Base-by-base conservation (phyloP, 2,113 vertebrate genomes). In the Circaetus gallicus region DNA sequence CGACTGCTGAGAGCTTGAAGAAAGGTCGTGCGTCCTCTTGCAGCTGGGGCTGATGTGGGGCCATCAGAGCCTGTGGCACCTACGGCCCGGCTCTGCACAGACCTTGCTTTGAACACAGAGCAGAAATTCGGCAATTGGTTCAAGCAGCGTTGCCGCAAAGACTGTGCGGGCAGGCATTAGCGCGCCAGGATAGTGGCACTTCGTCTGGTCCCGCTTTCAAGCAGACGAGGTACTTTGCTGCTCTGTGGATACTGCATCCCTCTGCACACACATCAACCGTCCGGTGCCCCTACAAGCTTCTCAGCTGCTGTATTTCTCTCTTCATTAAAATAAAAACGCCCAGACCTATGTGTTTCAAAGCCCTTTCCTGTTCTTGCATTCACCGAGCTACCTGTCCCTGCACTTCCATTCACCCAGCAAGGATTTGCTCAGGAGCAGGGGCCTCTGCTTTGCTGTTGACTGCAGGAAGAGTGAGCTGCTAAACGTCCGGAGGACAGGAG, bases 191-290 rank as follows among this genome's bases (percentile, higher is more conserved):
- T 1, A 13, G 49, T 2, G 5, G 42, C 65, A 4, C 65, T 63
- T 9, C 34, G 4, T 16, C 69, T 31, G 17, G 10, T 36, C 63
- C 84, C 10, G 6, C 21, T 47, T n/a, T 20, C 25, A 11, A 38
- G 50, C 61, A 11, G 32, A 31, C 1, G 4, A 40, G 19, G 16
- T 8, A 3, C 59, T 56, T n/a, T 43, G 49, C n/a, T 53, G 43
- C 40, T 49, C 32, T 38, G 42, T 22, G 36, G 12, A 9, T 49
- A 15, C 43, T n/a, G 50, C 70, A 20, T 26, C 31, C 21, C 18
- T 15, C 8, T 0, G 0, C 25, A 7, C 25, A 4, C 4, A 2
- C 70, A 22, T 17, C 59, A 10, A 10, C 67, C 28, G 32, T 4
- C 72, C 53, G 22, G 34, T n/a, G 53, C 20, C 49, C 36, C 40